Evolutionary conservation across 2,888 invertebrate species (phyloP).

Genomic region (Napeogenes inachia): DNA sequence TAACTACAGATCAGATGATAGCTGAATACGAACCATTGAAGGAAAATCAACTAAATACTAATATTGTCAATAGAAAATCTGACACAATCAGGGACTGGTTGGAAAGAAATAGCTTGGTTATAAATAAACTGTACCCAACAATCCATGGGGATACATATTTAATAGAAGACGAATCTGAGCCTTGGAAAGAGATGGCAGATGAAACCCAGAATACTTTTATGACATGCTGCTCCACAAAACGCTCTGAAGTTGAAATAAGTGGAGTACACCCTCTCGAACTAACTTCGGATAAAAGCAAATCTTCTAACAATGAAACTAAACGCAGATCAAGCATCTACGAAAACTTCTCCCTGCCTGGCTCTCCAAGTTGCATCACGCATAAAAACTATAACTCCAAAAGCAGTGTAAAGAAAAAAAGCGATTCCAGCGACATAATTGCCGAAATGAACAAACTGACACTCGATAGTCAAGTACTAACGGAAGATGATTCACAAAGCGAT

Average conservation of each 20-base stretch:
- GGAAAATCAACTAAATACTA: conserved; percentile 49
- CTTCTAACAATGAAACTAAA: conserved; percentile 29
- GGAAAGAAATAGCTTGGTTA: conserved; percentile 56
- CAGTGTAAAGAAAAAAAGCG: conserved; percentile 44
- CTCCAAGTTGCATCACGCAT: conserved; percentile 60
- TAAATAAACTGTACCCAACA: conserved; percentile 68
- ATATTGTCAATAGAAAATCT: conserved; percentile 51
- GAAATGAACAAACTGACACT: conserved; percentile 19
- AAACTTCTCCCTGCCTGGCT: conserved; percentile 67
- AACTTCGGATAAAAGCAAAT: conserved; percentile 40
- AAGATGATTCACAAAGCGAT: conserved; percentile 42
- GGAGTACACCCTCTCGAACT: conserved; percentile 52
- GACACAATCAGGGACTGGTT: conserved; percentile 69
- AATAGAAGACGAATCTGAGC: conserved; percentile 53
- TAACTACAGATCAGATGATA: conserved; percentile 78
- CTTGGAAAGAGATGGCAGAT: conserved; percentile 37
- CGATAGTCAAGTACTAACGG: conserved; percentile 34
- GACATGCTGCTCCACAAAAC: conserved; percentile 52
- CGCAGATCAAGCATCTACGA: conserved; percentile 57
- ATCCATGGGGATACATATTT: conserved; percentile 60
- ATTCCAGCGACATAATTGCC: not conserved
- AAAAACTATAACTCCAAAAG: conserved; percentile 61
- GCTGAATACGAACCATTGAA: conserved; percentile 75
- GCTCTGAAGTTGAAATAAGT: conserved; percentile 50
- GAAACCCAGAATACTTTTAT: conserved; percentile 52